Base-by-base conservation (phyloP, 2,113 vertebrate genomes). In the Emydura subglobosa region DNA sequence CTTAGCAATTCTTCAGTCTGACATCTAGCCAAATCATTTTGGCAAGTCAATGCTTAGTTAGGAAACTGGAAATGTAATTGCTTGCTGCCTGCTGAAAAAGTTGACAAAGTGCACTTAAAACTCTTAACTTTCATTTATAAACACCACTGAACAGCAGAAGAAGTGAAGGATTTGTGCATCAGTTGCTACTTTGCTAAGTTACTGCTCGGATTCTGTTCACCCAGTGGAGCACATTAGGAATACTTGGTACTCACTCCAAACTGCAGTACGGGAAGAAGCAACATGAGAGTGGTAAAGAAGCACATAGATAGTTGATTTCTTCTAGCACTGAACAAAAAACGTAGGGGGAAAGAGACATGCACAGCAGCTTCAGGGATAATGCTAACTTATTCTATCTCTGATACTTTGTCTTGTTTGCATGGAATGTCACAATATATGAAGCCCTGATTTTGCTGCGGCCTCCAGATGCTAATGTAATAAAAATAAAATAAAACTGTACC, bases 111-210 rank as follows among this genome's bases (percentile, higher is more conserved):
- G 47, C 55, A 68, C 34, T 51, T 22, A 44, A 68, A 82, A 14
- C 49, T 16, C 21, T 87, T 91, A 21, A 21, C 31, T 82, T 87
- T n/a, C 76, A 79, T 61, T 65, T 8, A 65, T 65, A n/a, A 8
- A n/a, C 16, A 34, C 6, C 7, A 17, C 14, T 65, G 47, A 53
- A 49, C 42, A 42, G 90, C 34, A 65, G 80, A 14, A 85, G 19
- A 5, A 92, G 82, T 42, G 34, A 47, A 16, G 0, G 0, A 57
- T 79, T 74, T 65, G 24, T 91, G 44, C 24, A 55, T n/a, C 6
- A 89, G 76, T 85, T 79, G 65, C 7, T 74, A 4, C 47, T 91
- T 94, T 85, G 27, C 55, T 25, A 25, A 5, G 42, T 51, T 90
- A 42, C 47, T 53, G 47, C 79, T 87, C 65, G 2, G 10, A 82